Conservation (phyloP, 2,888 invertebrate species). For the Spilosoma lubricipeda region DNA sequence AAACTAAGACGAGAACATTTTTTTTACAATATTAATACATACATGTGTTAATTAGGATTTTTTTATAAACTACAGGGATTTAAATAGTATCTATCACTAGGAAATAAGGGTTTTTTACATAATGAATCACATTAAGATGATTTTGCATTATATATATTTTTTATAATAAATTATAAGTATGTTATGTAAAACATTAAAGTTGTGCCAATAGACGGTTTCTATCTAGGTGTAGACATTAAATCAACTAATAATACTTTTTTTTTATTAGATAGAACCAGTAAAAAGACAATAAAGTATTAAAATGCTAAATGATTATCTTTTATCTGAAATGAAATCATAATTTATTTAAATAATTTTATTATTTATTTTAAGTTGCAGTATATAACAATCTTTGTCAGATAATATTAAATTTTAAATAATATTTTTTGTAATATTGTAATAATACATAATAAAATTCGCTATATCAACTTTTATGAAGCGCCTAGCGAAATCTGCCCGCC, state of each 20-base stretch:
- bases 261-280: not conserved
- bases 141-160: too few species aligned
- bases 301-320: not conserved
- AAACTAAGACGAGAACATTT: not conserved
- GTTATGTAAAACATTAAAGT: not conserved
- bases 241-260: not conserved
- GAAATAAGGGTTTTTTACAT: not conserved
- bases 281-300: not conserved
- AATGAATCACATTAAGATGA: not conserved
- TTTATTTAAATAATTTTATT: not conserved
- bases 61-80: not conserved
- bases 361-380: not conserved
- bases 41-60: not conserved
- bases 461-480: not conserved
- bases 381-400: not conserved
- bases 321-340: not conserved
- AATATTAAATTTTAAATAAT: not conserved
- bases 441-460: not conserved
- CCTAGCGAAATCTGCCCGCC: not conserved
- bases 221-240: not conserved
- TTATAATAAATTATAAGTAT: too few species aligned
- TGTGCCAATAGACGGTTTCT: conserved; percentile 1
- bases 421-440: not conserved
- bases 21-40: not conserved
- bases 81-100: not conserved